Evolutionary conservation across 2,113 vertebrate genomes (phyloP).

Genomic region (Mus pahari): DNA sequence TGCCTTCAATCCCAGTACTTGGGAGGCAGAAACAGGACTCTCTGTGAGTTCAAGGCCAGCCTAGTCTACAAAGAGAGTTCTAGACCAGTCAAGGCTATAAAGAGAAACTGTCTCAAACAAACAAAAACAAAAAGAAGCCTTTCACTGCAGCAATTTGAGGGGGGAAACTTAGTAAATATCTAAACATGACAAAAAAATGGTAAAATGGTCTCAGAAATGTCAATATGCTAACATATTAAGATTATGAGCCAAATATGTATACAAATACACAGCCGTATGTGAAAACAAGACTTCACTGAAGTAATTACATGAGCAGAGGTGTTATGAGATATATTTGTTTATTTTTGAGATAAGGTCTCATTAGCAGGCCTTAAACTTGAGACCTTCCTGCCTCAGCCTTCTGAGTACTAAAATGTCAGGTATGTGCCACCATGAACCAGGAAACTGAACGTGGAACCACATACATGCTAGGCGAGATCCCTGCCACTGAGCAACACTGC

Average conservation of each 20-base stretch:
- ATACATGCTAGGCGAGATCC: neutral
- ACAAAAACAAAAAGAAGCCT: neutral
- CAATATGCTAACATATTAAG: constrained; percentile 16
- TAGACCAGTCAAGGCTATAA: neutral
- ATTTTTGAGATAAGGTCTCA: neutral
- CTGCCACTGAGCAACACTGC: neutral
- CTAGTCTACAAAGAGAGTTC: neutral
- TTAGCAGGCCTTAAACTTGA: neutral
- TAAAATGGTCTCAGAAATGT: neutral
- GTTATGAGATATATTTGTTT: neutral
- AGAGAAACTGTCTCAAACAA: neutral
- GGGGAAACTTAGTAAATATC: constrained; percentile 27
- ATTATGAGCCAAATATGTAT: neutral
- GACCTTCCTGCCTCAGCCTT: neutral
- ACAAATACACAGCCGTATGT: neutral
- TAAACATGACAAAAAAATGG: neutral
- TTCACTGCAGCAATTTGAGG: neutral
- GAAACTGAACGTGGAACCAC: neutral
- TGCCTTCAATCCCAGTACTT: neutral
- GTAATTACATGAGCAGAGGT: neutral
- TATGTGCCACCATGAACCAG: neutral
- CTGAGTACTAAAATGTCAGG: neutral
- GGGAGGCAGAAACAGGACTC: neutral
- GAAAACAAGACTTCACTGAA: constrained; percentile 22
- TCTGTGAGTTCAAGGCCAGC: neutral